Evolutionary conservation across 2,797 vertebrate genomes (phyloP).

Genomic region (Sebastes kiyomatsui): DNA sequence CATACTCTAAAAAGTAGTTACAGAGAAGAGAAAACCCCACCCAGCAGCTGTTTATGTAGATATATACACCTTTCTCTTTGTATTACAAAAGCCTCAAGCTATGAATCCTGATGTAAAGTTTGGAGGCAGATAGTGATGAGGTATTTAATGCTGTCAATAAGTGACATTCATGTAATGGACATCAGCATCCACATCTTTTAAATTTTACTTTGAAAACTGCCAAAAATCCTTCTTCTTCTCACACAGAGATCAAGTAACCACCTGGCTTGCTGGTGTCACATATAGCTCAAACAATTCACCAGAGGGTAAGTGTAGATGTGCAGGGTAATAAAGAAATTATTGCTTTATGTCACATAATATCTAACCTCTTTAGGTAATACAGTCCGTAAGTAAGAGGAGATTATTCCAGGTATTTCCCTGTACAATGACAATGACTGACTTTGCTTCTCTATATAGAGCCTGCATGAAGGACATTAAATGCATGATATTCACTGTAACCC

Average conservation of each 20-base stretch:
- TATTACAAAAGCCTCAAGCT: neutral
- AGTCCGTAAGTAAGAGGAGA: neutral
- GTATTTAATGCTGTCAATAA: neutral
- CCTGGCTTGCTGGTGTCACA: neutral
- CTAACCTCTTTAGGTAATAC: neutral
- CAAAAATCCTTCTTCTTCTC: neutral
- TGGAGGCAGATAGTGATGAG: neutral
- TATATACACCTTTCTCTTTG: neutral
- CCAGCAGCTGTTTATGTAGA: neutral
- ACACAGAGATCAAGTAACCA: neutral
- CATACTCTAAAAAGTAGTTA: constrained; percentile 22
- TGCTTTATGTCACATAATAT: neutral
- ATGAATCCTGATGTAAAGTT: neutral
- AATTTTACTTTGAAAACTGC: neutral
- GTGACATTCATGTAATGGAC: neutral
- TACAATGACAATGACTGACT: neutral
- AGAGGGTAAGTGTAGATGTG: neutral
- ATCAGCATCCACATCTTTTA: neutral
- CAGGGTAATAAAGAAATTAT: neutral
- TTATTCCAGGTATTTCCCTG: neutral
- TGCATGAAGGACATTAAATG: neutral
- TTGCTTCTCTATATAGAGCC: neutral
- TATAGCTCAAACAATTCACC: neutral
- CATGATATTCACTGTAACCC: neutral
- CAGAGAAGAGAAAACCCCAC: neutral